These are phyloP conservation scores for Pachymerium ferrugineum DNA, from an alignment of 2,888 invertebrate species.

Conservation along the genomic window DNA sequence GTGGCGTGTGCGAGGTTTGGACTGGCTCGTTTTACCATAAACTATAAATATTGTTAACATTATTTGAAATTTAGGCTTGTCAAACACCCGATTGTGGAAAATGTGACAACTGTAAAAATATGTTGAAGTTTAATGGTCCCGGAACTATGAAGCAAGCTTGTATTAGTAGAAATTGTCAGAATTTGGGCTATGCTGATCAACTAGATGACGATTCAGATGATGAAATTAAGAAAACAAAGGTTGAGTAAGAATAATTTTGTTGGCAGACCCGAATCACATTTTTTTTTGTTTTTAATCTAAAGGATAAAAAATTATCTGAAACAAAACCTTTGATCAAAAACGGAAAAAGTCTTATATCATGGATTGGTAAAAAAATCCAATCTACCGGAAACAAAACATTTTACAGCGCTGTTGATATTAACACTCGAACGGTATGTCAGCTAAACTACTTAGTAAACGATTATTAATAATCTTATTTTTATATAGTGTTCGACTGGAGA, in stretches of 20 bases:
- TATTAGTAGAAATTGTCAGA: conserved; percentile 52
- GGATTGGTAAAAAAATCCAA: neutral
- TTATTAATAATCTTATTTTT: neutral
- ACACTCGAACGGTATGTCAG: neutral
- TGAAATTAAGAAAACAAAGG: too few relatives aligned
- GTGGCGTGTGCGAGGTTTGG: conserved; percentile 65
- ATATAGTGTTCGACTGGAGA: conserved; percentile 56
- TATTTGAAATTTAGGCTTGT: conserved; percentile 55
- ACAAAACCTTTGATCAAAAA: too few relatives aligned
- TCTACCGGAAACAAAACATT: neutral
- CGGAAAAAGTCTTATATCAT: too few relatives aligned
- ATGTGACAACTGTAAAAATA: conserved; percentile 66
- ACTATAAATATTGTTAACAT: neutral
- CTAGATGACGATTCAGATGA: neutral
- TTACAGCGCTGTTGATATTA: neutral
- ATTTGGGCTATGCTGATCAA: neutral
- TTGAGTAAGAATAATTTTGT: too few relatives aligned
- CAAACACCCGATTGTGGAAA: conserved; percentile 71
- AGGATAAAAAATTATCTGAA: too few relatives aligned
- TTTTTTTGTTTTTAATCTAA: too few relatives aligned
- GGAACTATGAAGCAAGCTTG: conserved; percentile 63
- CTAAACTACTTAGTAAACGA: neutral
- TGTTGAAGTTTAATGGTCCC: conserved; percentile 72
- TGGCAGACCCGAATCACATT: too few relatives aligned
- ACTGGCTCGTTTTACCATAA: neutral